These are phyloP conservation scores for Catharus minimus DNA, from an alignment of 2,113 vertebrate species.

Conservation along the genomic window DNA sequence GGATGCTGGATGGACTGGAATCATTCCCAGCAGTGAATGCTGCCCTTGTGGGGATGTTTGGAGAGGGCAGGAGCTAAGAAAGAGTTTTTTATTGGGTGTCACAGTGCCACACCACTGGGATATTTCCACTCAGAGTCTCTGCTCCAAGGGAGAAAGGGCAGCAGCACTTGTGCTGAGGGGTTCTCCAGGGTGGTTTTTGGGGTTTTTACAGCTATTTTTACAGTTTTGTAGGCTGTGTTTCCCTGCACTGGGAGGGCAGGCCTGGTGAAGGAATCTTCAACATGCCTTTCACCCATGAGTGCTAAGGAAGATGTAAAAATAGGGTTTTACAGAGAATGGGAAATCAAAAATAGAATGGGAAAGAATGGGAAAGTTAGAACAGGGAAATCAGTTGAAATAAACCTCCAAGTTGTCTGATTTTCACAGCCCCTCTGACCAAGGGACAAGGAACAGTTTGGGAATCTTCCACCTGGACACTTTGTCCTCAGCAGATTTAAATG, in stretches of 20 bases:
- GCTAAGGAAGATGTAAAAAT: not conserved
- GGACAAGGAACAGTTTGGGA: not conserved
- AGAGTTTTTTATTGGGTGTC: not conserved
- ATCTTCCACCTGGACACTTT: not conserved
- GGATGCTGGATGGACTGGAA: constrained; percentile 22
- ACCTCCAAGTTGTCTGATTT: not conserved
- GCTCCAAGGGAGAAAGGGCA: not conserved
- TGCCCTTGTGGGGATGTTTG: not conserved
- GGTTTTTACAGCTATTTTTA: not conserved
- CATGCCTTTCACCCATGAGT: accelerated
- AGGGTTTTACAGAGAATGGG: not conserved
- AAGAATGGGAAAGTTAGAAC: not conserved
- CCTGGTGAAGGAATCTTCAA: not conserved
- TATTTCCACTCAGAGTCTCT: not conserved
- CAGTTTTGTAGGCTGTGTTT: accelerated
- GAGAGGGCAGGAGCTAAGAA: not conserved
- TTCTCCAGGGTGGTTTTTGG: not conserved
- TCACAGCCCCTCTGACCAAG: accelerated
- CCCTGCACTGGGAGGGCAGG: accelerated
- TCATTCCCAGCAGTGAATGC: not conserved
- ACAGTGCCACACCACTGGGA: not conserved
- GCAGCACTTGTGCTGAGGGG: not conserved
- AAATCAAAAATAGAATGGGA: not conserved
- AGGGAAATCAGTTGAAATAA: not conserved
- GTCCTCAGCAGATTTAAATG: not conserved